Evolutionary conservation across 2,113 vertebrate species (phyloP), one percentile per base, ranked within the genome.

Genomic region (Pipa parva): DNA sequence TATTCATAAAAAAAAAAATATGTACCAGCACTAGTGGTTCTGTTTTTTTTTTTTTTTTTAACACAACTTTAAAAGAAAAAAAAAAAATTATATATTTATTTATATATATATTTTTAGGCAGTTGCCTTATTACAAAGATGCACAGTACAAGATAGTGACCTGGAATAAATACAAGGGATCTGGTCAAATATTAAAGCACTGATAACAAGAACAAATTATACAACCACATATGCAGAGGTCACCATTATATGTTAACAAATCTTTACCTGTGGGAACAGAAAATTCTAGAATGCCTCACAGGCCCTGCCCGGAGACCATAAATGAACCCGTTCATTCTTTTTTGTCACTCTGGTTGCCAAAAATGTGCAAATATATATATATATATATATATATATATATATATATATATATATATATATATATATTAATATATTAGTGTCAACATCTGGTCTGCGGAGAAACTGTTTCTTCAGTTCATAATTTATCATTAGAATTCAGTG

Each of bases 61-160:
- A 87, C 82, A 88, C 83, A 80, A 81, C 81, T 85, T 75, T 26
- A 31, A 84, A 78, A 79, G 83, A 87, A 87, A 79, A 74, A 67
- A 87, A 82, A 73, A 63, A 59, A 52, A 33, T 39, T 52, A 59
- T 65, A 49, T 58, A 58, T 67, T 49, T 50, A 49, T 59, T 50
- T 59, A 49, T 59, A 37, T 67, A 48, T 76, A 78, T 84, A 42
- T 86, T 83, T 84, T 84, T 81, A 88, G 87, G 91, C 90, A 84
- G 88, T 89, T 82, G 90, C 88, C 89, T 92, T 84, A 85, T 88
- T 87, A 92, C 85, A 92, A 92, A 93, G 91, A 89, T 89, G 89
- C 91, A 92, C 88, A 79, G 85, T 89, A 91, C 83, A 89, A 86
- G 88, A 76, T 80, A 80, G 85, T 73, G 85, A 90, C 83, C 85